Percentiles rank a stretch among this genome's conserved stretches.
Conservation (phyloP, 2,797 vertebrate genomes). For the Urosaurus nigricauda region DNA sequence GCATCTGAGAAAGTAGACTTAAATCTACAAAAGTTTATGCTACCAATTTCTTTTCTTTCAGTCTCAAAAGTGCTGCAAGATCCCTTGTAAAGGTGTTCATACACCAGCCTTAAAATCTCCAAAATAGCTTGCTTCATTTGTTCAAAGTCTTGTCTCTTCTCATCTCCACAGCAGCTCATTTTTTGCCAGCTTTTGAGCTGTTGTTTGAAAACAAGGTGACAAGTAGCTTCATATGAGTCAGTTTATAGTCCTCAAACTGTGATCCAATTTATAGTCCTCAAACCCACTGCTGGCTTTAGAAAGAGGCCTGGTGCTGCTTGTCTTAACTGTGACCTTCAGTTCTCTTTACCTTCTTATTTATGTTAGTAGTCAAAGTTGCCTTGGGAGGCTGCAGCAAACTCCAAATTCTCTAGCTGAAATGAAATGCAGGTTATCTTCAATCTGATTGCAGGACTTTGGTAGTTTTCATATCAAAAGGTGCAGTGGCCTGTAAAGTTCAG, state of each 20-base stretch:
- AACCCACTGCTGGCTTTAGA: not conserved
- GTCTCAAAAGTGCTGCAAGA: no score
- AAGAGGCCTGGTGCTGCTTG: not conserved
- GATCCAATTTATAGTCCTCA: conserved; percentile 3
- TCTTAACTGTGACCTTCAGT: not conserved
- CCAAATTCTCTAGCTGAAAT: not conserved
- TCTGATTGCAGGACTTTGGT: not conserved
- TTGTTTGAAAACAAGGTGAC: conserved; percentile 62
- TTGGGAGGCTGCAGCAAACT: not conserved
- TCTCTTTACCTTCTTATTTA: conserved; percentile 24
- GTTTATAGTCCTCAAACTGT: conserved; percentile 44
- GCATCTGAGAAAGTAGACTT: no score
- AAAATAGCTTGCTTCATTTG: conserved; percentile 51
- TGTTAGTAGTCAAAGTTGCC: not conserved
- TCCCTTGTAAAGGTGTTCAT: conserved; percentile 58
- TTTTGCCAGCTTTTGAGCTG: conserved; percentile 48
- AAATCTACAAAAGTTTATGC: no score
- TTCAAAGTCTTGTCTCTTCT: conserved; percentile 57
- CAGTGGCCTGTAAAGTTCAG: not conserved
- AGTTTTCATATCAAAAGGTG: not conserved
- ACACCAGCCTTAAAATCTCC: conserved; percentile 37
- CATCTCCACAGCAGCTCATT: conserved; percentile 54
- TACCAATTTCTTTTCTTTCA: no score
- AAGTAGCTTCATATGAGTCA: conserved; percentile 50
- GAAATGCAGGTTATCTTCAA: not conserved